phyloP scores from a whole-genome alignment of 2,113 vertebrate genomes.

The Propithecus coquereli region DNA sequence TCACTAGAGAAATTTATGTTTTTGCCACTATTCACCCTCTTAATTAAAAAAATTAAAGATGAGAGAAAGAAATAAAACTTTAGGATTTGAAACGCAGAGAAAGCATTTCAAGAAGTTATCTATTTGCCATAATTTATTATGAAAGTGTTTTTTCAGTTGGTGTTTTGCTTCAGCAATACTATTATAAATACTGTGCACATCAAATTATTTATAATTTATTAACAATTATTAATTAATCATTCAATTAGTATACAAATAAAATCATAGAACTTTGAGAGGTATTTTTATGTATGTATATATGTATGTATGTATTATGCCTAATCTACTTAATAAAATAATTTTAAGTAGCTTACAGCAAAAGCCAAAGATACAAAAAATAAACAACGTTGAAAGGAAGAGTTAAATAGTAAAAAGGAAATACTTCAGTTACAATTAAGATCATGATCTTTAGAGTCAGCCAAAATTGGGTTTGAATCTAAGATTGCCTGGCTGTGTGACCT shows the following conservation, averaged over 20 bases:
- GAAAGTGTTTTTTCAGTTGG: not conserved
- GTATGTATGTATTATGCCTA: not conserved
- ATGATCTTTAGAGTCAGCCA: conserved; percentile 3
- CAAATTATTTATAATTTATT: conserved; percentile 1
- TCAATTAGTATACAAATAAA: conserved; percentile 28
- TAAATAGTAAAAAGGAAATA: conserved; percentile 11
- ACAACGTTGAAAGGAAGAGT: not conserved
- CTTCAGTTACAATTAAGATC: not conserved
- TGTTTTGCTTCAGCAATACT: not conserved
- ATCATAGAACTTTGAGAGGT: not conserved
- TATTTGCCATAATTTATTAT: not conserved
- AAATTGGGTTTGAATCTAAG: conserved; percentile 39
- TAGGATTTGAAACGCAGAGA: not conserved
- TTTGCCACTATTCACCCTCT: not conserved
- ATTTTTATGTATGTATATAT: not conserved
- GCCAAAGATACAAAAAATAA: not conserved
- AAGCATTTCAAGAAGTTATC: not conserved
- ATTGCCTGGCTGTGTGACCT: conserved; percentile 2
- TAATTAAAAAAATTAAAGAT: not conserved
- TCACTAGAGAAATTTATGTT: not conserved
- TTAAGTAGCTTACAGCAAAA: conserved; percentile 37
- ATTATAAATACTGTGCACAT: not conserved
- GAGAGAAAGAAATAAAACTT: not conserved
- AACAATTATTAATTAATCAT: not conserved
- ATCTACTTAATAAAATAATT: conserved; percentile 40